Base-by-base conservation (phyloP, 2,113 vertebrate genomes). In the Epinephelus moara region DNA sequence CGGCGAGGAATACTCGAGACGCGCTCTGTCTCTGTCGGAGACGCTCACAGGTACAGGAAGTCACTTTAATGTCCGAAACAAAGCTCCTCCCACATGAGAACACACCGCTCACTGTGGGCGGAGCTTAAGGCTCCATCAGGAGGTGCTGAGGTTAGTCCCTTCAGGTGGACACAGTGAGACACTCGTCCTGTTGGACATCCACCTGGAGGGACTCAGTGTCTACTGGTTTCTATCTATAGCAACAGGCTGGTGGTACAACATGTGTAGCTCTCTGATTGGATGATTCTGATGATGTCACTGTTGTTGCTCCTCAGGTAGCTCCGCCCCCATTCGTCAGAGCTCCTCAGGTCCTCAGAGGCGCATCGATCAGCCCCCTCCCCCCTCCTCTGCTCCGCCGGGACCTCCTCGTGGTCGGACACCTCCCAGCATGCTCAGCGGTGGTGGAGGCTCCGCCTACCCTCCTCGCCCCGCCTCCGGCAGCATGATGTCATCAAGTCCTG, bases 311-410 rank as follows among this genome's bases (percentile, higher is more conserved):
- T 53, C 87, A 93, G 91, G 86, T 30, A 75, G 47, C 25, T 42
- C 90, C 0, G 78, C 68, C 42, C 87, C 87, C 1, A 85, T 81
- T 18, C 92, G 93, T 10, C 89, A 92, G 81, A 90, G 75, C 80
- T 85, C 89, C 13, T 87, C 89, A 0, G 91, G 97, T 1, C 98
- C 98, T 33, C 98, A 98, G 94, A 93, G 98, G 15, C 95, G 98
- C 78, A 98, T 99, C 33, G 98, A 98, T 89, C 98, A 99, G 87
- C 98, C 98, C 0, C 98, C 98, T 0, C 96, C 96, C 0, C 95
- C 97, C 0, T 82, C 89, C 55, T 81, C 92, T 12, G 97, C 97
- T 94, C 97, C 0, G 88, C 96, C 12, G 23, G 97, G 0, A n/a
- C 94, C 85, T 86, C 96, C 47, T 87, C 94, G 98, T 2, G 98